A percentile compares a stretch with the other conserved stretches of the same genome.
Evolutionary conservation across 2,113 vertebrate species (phyloP).

Genomic region (Nannospalax galili): DNA sequence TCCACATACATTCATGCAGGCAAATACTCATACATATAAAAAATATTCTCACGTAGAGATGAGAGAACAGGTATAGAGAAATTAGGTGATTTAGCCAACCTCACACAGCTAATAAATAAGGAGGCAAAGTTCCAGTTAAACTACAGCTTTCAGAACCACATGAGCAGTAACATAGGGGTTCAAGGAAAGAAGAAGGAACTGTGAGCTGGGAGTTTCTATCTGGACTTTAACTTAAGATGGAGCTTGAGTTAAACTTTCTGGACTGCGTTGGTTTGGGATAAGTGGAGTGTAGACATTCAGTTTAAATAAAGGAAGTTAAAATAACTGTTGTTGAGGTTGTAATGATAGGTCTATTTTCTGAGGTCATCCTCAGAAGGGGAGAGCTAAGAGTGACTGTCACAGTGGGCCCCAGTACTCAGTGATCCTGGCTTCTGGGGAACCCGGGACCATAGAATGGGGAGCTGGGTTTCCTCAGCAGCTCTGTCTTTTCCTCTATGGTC

Average conservation of each 20-base stretch:
- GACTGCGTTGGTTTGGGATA: background rate
- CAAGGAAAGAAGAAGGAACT: background rate
- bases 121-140: background rate
- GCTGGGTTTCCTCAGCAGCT: background rate
- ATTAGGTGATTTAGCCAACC: background rate
- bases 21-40: too few species aligned
- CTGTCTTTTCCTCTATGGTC: background rate
- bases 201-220: background rate
- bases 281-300: background rate
- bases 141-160: background rate
- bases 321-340: background rate
- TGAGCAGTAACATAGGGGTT: background rate
- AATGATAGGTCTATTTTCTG: background rate
- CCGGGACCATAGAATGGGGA: background rate
- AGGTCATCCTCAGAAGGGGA: background rate
- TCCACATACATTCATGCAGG: too few species aligned
- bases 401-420: too few species aligned
- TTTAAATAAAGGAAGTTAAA: constrained; percentile 2
- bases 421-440: background rate
- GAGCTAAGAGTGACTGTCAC: fast-evolving
- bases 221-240: background rate
- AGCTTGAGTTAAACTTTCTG: background rate
- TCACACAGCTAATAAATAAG: background rate
- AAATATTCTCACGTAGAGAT: background rate
- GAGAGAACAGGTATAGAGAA: constrained; percentile 31